phyloP scores from a whole-genome alignment of 2,888 invertebrate genomes.

The Noctua fimbriata region DNA sequence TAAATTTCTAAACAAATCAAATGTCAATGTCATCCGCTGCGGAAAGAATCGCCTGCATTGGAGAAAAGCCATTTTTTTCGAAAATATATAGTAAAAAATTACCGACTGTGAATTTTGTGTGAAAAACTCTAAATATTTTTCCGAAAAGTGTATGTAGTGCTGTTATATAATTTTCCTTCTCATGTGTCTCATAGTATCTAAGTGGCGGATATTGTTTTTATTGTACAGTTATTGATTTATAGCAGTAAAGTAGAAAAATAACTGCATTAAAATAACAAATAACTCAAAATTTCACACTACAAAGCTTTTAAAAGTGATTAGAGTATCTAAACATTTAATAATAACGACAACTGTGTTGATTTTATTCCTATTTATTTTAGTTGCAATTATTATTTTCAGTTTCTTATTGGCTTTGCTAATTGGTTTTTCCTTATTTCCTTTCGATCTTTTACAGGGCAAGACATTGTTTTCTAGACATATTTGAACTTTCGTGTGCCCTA shows the following conservation, averaged over 20 bases:
- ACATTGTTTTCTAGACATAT: conserved; percentile 1
- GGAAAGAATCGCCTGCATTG: conserved; percentile 70
- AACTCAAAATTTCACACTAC: neutral
- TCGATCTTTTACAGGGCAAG: neutral
- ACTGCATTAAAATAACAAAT: conserved; percentile 21
- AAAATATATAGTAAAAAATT: conserved; percentile 62
- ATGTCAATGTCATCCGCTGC: conserved; percentile 70
- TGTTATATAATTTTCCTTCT: conserved; percentile 48
- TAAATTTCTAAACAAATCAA: conserved; percentile 56
- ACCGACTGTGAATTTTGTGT: conserved; percentile 64
- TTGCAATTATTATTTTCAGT: conserved; percentile 17
- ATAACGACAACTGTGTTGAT: conserved; percentile 3
- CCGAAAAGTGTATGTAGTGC: conserved; percentile 63
- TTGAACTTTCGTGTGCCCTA: neutral
- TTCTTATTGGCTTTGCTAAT: conserved; percentile 6
- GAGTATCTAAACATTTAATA: conserved; percentile 6
- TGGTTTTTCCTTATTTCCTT: conserved; percentile 10
- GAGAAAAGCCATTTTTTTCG: conserved; percentile 72
- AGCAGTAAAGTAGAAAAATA: conserved; percentile 44
- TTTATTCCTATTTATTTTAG: neutral
- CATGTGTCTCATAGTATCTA: conserved; percentile 38
- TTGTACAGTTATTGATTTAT: conserved; percentile 72
- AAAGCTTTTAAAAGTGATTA: conserved; percentile 6
- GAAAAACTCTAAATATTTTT: conserved; percentile 63
- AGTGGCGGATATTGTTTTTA: conserved; percentile 67